phyloP scores from a whole-genome alignment of 2,113 vertebrate genomes.

The Thunnus maccoyii region DNA sequence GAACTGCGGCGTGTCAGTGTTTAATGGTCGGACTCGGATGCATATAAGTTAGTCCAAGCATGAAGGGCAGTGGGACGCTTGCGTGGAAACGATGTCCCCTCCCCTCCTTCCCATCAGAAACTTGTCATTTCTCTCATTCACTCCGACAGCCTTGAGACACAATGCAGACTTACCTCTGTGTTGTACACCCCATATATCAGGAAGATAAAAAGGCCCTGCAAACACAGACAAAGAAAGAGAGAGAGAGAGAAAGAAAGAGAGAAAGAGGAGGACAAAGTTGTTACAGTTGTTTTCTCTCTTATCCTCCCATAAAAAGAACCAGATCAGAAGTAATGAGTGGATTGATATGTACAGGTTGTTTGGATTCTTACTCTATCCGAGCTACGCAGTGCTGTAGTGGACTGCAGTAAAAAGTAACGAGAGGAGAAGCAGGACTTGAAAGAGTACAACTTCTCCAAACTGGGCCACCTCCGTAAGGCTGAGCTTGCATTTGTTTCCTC shows the following conservation, averaged over 20 bases:
- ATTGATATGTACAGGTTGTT: not conserved
- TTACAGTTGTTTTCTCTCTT: conserved; percentile 78
- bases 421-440: conserved; percentile 28
- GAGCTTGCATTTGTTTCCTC: conserved; percentile 50
- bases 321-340: conserved; percentile 40
- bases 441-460: conserved; percentile 56
- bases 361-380: not conserved
- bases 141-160: conserved; percentile 99
- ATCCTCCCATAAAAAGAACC: conserved; percentile 21
- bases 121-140: conserved; percentile 99
- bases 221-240: conserved; percentile 75
- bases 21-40: conserved; percentile 97
- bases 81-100: conserved; percentile 84
- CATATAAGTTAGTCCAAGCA: conserved; percentile 98
- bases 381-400: not conserved
- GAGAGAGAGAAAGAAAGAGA: conserved; percentile 20
- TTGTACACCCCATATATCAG: conserved; percentile 99
- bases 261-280: conserved; percentile 74
- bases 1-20: conserved; percentile 93
- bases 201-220: conserved; percentile 99
- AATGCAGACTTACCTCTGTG: conserved; percentile 98
- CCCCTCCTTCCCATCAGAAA: conserved; percentile 91
- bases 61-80: conserved; percentile 98
- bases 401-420: conserved; percentile 19
- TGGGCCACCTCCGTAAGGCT: conserved; percentile 51